phyloP scores from a whole-genome alignment of 2,797 vertebrate species.

The Luscinia luscinia region DNA sequence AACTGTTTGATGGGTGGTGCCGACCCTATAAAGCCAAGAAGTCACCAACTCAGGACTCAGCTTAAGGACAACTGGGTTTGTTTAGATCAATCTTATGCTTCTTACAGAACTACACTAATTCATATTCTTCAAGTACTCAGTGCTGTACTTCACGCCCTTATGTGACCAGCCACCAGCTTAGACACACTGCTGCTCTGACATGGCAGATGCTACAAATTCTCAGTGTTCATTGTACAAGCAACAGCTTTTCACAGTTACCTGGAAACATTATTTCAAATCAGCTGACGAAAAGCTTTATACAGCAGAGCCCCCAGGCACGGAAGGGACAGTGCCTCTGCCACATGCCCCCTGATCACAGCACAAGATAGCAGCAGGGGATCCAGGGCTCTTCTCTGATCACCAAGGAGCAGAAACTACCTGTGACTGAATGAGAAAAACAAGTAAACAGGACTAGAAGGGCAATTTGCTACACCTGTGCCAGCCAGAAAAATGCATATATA shows the following conservation, averaged over 20 bases:
- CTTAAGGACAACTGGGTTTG: neutral
- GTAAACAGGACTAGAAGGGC: constrained; percentile 29
- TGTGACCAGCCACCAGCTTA: neutral
- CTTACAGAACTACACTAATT: neutral
- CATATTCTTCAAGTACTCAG: neutral
- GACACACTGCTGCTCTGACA: neutral
- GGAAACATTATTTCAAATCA: neutral
- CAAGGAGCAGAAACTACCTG: neutral
- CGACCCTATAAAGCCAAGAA: neutral
- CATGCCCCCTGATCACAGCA: neutral
- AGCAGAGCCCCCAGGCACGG: neutral
- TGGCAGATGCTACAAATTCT: neutral
- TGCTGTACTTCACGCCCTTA: neutral
- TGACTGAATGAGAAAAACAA: neutral
- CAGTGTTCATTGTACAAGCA: constrained; percentile 1
- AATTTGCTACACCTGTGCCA: constrained; percentile 15
- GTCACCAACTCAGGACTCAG: neutral
- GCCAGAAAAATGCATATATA: neutral
- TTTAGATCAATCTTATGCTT: neutral
- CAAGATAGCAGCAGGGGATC: neutral
- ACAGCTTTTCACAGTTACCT: constrained; percentile 14
- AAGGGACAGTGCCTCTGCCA: constrained; percentile 1
- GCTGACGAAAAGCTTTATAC: neutral
- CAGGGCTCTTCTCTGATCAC: neutral
- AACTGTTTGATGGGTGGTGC: fast-evolving